Conservation (phyloP, 2,113 vertebrate genomes). For the Thamnaconus septentrionalis region DNA sequence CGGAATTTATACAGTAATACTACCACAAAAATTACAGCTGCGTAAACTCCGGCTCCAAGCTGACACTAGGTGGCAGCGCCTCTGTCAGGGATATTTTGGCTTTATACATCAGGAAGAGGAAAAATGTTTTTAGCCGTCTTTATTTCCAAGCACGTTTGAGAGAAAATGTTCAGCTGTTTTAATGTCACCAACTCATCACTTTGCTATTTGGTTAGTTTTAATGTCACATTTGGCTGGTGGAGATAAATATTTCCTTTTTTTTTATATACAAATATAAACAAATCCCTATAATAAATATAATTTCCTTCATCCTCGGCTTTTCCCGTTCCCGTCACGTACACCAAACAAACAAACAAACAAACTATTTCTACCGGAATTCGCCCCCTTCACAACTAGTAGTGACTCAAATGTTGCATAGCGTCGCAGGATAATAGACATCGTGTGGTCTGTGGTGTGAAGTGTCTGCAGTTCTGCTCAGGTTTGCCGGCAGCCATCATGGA, state of each 20-base stretch:
- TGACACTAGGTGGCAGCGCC: too few relatives aligned
- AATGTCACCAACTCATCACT: too few relatives aligned
- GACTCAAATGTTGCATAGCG: constrained; percentile 51
- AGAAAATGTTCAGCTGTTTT: too few relatives aligned
- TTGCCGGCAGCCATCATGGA: constrained; percentile 1
- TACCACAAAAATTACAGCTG: too few relatives aligned
- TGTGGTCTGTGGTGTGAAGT: too few relatives aligned
- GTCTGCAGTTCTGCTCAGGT: not conserved
- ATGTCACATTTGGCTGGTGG: not conserved
- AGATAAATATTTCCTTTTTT: constrained; percentile 8
- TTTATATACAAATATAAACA: constrained; percentile 2
- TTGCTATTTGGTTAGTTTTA: not conserved
- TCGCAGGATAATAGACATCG: not conserved
- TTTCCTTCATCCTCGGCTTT: not conserved
- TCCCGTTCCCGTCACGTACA: not conserved
- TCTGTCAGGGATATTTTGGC: too few relatives aligned
- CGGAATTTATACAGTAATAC: too few relatives aligned
- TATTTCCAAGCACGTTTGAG: not conserved
- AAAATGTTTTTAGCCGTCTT: too few relatives aligned
- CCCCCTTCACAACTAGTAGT: not conserved
- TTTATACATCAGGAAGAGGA: too few relatives aligned
- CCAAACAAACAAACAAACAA: not conserved
- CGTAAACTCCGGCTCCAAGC: too few relatives aligned
- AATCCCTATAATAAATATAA: not conserved
- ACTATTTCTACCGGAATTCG: too few relatives aligned